Percentiles rank a stretch among this genome's conserved stretches.
Evolutionary conservation across 2,113 vertebrate species (phyloP).

Genomic region (Athene noctua): DNA sequence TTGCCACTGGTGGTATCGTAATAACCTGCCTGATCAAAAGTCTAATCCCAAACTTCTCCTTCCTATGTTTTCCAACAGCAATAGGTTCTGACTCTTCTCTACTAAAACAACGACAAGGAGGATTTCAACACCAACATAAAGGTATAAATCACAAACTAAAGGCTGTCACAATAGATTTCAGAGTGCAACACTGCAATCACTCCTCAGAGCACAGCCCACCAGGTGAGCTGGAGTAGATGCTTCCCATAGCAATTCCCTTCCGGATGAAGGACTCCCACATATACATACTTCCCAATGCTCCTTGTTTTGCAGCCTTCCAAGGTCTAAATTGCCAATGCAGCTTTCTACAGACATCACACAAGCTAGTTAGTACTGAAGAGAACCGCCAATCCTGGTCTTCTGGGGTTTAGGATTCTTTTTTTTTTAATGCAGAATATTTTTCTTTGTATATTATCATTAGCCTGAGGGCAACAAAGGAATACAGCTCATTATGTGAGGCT

Average conservation of each 20-base stretch:
- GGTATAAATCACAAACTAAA: not conserved
- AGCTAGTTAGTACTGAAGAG: not conserved
- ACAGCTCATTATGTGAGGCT: not conserved
- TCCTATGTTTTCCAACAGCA: not conserved
- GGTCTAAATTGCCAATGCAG: not conserved
- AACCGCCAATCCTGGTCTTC: not conserved
- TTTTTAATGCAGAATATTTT: not conserved
- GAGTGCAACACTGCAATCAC: not conserved
- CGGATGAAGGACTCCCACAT: not conserved
- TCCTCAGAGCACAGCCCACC: not conserved
- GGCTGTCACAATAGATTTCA: not conserved
- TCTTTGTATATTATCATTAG: not conserved
- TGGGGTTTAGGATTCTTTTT: not conserved
- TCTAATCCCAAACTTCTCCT: not conserved
- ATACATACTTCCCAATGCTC: fast-evolving
- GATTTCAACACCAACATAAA: not conserved
- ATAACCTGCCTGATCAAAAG: not conserved
- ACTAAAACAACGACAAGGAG: not conserved
- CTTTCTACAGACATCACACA: not conserved
- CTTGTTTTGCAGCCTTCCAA: not conserved
- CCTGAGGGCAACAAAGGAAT: not conserved
- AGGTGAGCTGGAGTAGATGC: not conserved
- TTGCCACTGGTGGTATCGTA: not conserved
- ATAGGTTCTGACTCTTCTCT: not conserved
- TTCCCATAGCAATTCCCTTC: not conserved